Evolutionary conservation across 1,140 invertebrate genomes (phyloP).

Genomic region (Sycophaga agraensis): DNA sequence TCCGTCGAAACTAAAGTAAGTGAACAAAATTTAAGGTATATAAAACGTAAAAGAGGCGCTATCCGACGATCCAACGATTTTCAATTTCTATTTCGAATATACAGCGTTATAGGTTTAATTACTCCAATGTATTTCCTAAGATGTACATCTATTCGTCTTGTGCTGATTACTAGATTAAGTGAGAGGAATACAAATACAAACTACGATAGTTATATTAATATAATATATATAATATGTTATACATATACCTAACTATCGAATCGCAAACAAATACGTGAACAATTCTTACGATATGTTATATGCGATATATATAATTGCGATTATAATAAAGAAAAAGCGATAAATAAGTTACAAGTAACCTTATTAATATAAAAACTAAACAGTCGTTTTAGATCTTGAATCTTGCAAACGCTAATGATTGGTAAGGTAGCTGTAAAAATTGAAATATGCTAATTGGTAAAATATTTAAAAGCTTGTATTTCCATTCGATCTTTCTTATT

Average conservation of each 20-base stretch:
- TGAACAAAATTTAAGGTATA: neutral
- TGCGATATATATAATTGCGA: too few relatives aligned
- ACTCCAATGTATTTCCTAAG: constrained; percentile 44
- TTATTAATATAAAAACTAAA: too few relatives aligned
- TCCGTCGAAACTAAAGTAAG: neutral
- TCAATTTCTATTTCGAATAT: constrained; percentile 5
- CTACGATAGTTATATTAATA: constrained; percentile 29
- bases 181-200: constrained; percentile 36
- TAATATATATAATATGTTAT: constrained; percentile 13
- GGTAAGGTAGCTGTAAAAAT: too few relatives aligned
- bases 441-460: too few relatives aligned
- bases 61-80: constrained; percentile 4
- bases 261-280: constrained; percentile 13
- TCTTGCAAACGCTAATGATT: too few relatives aligned
- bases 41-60: neutral
- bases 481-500: too few relatives aligned
- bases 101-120: constrained; percentile 22
- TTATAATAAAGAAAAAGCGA: too few relatives aligned
- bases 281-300: too few relatives aligned
- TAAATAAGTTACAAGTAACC: too few relatives aligned
- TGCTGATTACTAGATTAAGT: constrained; percentile 49
- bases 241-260: constrained; percentile 34
- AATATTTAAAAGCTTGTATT: too few relatives aligned
- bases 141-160: constrained; percentile 49
- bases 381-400: too few relatives aligned